Evolutionary conservation across 53 echinoderm and acorn worm genomes (phyloP).

Genomic region (Luidia sarsii): DNA sequence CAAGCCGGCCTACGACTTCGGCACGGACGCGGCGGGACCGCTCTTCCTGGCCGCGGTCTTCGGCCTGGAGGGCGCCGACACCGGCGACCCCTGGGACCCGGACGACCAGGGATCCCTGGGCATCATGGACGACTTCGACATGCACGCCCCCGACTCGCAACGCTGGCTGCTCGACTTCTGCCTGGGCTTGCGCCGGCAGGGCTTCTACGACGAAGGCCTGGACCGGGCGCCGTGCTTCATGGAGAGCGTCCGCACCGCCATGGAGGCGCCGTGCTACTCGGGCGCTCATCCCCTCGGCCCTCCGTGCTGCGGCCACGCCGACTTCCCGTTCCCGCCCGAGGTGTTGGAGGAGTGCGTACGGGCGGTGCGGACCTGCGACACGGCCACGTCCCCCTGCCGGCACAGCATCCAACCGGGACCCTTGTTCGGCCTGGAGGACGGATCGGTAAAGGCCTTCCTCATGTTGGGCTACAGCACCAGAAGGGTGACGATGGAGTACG

Average conservation of each 20-base stretch:
- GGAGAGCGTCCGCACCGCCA: constrained; percentile 43
- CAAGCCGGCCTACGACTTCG: constrained; percentile 61
- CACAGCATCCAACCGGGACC: not conserved
- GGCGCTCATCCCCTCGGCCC: not conserved
- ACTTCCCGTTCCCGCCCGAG: constrained; percentile 63
- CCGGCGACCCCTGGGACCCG: constrained; percentile 83
- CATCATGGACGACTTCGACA: constrained; percentile 55
- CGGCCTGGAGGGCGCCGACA: constrained; percentile 70
- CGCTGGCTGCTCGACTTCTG: constrained; percentile 77
- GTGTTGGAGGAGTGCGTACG: constrained; percentile 65
- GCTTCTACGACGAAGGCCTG: constrained; percentile 41
- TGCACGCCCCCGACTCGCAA: constrained; percentile 58
- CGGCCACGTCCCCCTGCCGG: not conserved
- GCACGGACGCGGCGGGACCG: constrained; percentile 27
- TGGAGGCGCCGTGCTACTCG: constrained; percentile 58
- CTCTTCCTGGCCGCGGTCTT: constrained; percentile 66
- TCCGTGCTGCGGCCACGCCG: constrained; percentile 64
- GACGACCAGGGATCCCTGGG: constrained; percentile 60
- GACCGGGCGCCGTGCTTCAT: constrained; percentile 60
- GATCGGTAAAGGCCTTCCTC: constrained; percentile 30
- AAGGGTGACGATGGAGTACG: constrained; percentile 48
- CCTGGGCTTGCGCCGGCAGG: constrained; percentile 51
- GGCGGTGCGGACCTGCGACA: not conserved
- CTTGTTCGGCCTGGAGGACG: constrained; percentile 6
- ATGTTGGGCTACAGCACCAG: constrained; percentile 46